A percentile compares a stretch with the other conserved stretches of the same genome.
Evolutionary conservation across 2,113 vertebrate genomes (phyloP).

Genomic region (Leptobrachium ailaonicum): DNA sequence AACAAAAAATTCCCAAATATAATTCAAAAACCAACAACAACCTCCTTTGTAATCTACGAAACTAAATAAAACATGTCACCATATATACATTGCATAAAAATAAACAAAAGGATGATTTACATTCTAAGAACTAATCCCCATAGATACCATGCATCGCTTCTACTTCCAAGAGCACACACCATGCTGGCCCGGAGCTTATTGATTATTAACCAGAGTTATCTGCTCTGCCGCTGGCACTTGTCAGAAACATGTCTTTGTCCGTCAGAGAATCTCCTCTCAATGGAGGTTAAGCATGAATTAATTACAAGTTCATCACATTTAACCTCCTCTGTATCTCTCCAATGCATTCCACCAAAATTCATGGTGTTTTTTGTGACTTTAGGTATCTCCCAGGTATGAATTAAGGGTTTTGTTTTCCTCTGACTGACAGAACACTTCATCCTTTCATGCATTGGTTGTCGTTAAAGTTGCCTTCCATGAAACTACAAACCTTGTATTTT

Average conservation of each 20-base stretch:
- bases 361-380: constrained; percentile 27
- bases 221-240: constrained; percentile 49
- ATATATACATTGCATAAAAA: constrained; percentile 17
- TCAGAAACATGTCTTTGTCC: constrained; percentile 49
- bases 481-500: constrained; percentile 1
- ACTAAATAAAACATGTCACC: constrained; percentile 26
- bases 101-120: constrained; percentile 39
- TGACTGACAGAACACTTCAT: constrained; percentile 39
- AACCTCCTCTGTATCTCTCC: constrained; percentile 46
- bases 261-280: constrained; percentile 47
- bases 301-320: constrained; percentile 50
- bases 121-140: constrained; percentile 44
- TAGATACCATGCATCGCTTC: constrained; percentile 24
- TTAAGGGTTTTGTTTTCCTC: constrained; percentile 28
- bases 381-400: constrained; percentile 48
- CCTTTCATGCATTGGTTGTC: constrained; percentile 18
- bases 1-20: neutral
- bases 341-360: constrained; percentile 45
- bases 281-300: constrained; percentile 51
- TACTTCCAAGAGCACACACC: constrained; percentile 35
- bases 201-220: constrained; percentile 51
- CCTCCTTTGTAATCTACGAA: neutral
- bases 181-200: constrained; percentile 49
- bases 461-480: constrained; percentile 17
- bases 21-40: neutral